Conservation (phyloP, 2,888 invertebrate genomes). For the Drosophila atripex region DNA sequence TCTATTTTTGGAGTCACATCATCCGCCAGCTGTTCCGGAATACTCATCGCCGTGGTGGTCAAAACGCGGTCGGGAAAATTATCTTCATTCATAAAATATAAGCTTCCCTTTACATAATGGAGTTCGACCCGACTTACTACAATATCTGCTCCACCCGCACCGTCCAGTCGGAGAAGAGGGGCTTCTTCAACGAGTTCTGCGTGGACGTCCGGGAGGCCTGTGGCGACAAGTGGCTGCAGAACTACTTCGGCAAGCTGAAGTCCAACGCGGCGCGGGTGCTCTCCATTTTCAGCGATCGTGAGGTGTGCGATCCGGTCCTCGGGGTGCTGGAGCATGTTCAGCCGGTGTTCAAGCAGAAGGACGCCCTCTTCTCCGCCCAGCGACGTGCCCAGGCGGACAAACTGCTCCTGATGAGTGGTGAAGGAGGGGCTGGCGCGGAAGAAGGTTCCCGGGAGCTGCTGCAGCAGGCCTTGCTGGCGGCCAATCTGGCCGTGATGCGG, state of each 20-base stretch:
- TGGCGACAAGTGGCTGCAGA: conserved; percentile 86
- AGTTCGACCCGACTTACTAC: conserved; percentile 85
- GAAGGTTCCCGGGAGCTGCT: conserved; percentile 65
- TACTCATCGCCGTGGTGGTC: conserved; percentile 37
- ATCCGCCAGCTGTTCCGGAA: conserved; percentile 68
- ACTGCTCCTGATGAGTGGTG: conserved; percentile 85
- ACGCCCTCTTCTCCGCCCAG: conserved; percentile 86
- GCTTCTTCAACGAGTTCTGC: conserved; percentile 89
- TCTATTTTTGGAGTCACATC: conserved; percentile 69
- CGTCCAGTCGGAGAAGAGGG: conserved; percentile 89
- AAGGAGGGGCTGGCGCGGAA: conserved; percentile 17
- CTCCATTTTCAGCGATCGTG: conserved; percentile 83
- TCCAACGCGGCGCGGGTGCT: conserved; percentile 86
- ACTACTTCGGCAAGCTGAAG: conserved; percentile 86
- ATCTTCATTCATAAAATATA: conserved; percentile 41
- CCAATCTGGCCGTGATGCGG: conserved; percentile 90
- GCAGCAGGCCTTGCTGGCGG: conserved; percentile 86
- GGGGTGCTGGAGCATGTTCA: conserved; percentile 88
- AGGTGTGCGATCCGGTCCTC: conserved; percentile 84
- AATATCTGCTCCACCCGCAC: conserved; percentile 90
- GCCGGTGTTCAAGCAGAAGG: conserved; percentile 88
- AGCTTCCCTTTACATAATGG: conserved; percentile 63
- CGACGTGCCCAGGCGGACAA: conserved; percentile 87
- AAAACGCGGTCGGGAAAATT: conserved; percentile 47
- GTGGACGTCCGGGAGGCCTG: conserved; percentile 85